Percentiles rank a stretch among this genome's conserved stretches.
Conservation (phyloP, 2,113 vertebrate genomes). For the Leptobrachium leishanense region DNA sequence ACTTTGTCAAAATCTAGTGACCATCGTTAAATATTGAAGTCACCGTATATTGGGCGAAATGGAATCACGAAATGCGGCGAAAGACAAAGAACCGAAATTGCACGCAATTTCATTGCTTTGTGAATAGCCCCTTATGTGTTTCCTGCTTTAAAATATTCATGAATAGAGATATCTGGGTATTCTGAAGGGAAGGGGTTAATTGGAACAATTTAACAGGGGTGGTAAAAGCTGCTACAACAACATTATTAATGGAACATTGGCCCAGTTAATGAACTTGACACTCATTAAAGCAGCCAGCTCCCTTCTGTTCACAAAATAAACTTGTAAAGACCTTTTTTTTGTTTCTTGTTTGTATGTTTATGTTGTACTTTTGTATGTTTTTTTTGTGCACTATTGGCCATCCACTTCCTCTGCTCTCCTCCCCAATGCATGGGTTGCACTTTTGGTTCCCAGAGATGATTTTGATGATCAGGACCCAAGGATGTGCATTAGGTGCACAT, state of each 20-base stretch:
- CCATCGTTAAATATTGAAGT: too few species aligned
- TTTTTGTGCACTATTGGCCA: not conserved
- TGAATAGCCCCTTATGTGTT: constrained; percentile 4
- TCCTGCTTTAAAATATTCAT: constrained; percentile 19
- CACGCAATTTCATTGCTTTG: too few species aligned
- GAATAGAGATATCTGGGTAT: constrained; percentile 11
- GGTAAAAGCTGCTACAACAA: constrained; percentile 41
- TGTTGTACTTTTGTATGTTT: not conserved
- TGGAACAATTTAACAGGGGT: constrained; percentile 31
- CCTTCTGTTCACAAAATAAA: constrained; percentile 40
- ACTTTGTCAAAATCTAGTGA: too few species aligned
- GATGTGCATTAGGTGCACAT: constrained; percentile 6
- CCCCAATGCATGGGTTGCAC: not conserved
- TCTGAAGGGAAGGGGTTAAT: constrained; percentile 42
- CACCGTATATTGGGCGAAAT: too few species aligned
- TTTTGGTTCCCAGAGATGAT: not conserved
- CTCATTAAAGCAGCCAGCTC: constrained; percentile 47
- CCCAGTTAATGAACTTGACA: constrained; percentile 47
- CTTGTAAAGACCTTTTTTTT: constrained; percentile 18
- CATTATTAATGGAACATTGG: constrained; percentile 51
- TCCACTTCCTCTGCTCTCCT: not conserved
- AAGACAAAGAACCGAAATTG: too few species aligned
- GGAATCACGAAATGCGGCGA: too few species aligned
- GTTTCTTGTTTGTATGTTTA: not conserved
- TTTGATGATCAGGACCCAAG: not conserved